These are phyloP conservation scores for Zophobas morio DNA, from an alignment of 1,140 invertebrate genomes.

Conservation along the genomic window DNA sequence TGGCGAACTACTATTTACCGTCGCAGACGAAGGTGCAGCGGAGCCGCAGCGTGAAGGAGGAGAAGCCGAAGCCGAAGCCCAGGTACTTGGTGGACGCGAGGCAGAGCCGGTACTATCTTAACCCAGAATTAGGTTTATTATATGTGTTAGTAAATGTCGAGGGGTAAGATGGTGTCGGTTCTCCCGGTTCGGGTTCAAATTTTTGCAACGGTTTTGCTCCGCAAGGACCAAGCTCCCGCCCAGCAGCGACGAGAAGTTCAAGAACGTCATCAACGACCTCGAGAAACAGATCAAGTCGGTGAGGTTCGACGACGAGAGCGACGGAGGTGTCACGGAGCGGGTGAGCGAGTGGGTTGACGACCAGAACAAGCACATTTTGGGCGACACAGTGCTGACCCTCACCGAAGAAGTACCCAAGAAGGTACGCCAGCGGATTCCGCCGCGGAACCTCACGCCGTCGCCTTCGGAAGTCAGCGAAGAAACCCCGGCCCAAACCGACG, in stretches of 20 bases:
- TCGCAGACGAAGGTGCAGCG: conserved; percentile 53
- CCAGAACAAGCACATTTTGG: conserved; percentile 58
- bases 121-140: too few relatives aligned
- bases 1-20: conserved; percentile 59
- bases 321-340: conserved; percentile 55
- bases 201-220: too few relatives aligned
- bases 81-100: too few relatives aligned
- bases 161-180: too few relatives aligned
- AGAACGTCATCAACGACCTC: conserved; percentile 59
- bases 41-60: conserved; percentile 27
- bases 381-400: conserved; percentile 12
- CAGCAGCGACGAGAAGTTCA: conserved; percentile 43
- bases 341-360: conserved; percentile 63
- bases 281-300: conserved; percentile 63
- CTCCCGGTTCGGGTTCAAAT: too few relatives aligned
- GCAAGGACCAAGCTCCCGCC: conserved; percentile 51
- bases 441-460: conserved; percentile 61
- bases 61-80: conserved; percentile 54
- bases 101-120: too few relatives aligned
- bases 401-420: conserved; percentile 39
- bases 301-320: conserved; percentile 60
- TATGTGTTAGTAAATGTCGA: too few relatives aligned
- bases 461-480: conserved; percentile 52
- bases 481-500: conserved; percentile 11
- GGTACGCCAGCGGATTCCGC: conserved; percentile 62